These are phyloP conservation scores for Oryzaephilus surinamensis DNA, from an alignment of 1,140 invertebrate genomes.

Conservation along the genomic window DNA sequence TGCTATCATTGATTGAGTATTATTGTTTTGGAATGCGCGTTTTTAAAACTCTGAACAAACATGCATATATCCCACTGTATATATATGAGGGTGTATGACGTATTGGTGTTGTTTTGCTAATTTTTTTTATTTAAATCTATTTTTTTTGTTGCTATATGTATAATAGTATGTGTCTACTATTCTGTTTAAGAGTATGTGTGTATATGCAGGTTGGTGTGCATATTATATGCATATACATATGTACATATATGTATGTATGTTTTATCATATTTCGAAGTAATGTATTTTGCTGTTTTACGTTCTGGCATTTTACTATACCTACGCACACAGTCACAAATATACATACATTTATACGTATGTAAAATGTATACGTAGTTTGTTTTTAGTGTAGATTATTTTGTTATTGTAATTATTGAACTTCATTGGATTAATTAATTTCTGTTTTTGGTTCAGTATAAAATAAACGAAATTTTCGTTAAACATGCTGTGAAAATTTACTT, in stretches of 20 bases:
- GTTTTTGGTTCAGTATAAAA: constrained; percentile 9
- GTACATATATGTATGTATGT: no score
- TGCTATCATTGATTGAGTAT: constrained; percentile 40
- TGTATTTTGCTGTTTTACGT: no score
- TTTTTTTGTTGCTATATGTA: constrained; percentile 13
- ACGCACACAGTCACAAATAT: no score
- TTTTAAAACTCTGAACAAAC: constrained; percentile 38
- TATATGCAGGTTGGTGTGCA: no score
- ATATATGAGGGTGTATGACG: constrained; percentile 20
- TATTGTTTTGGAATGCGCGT: constrained; percentile 40
- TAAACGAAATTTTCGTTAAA: no score
- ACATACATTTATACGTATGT: no score
- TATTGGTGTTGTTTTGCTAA: constrained; percentile 23
- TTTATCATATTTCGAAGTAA: no score
- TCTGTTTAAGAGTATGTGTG: no score
- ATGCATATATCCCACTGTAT: constrained; percentile 25
- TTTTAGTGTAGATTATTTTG: constrained; percentile 18
- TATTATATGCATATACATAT: no score
- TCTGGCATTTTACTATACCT: no score
- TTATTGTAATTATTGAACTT: constrained; percentile 17
- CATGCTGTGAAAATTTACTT: no score
- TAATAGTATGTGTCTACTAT: no score
- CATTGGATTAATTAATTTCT: constrained; percentile 20
- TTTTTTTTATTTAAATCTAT: constrained; percentile 18
- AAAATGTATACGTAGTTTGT: constrained; percentile 12